phyloP scores from a whole-genome alignment of 2,888 invertebrate genomes.

The Lochmaea crataegi region DNA sequence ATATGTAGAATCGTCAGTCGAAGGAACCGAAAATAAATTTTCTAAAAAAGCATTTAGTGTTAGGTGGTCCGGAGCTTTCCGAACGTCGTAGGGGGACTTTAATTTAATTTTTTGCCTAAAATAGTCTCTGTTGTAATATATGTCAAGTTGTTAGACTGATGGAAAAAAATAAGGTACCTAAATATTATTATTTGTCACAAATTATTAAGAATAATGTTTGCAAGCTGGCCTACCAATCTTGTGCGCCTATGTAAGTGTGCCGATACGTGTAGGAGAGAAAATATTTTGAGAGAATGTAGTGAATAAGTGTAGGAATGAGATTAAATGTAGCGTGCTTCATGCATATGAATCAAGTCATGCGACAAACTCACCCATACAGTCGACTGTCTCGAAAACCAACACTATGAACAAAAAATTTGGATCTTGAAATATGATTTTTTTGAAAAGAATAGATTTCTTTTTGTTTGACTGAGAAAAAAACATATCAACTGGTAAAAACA shows the following conservation, averaged over 20 bases:
- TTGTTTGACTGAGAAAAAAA: too few relatives aligned
- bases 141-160: too few relatives aligned
- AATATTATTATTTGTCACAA: background rate
- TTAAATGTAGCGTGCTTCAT: slow-evolving; percentile 46
- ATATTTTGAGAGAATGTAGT: slow-evolving; percentile 18
- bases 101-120: too few relatives aligned
- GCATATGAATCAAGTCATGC: slow-evolving; percentile 38
- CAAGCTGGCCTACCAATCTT: slow-evolving; percentile 1
- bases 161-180: background rate
- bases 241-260: slow-evolving; percentile 28
- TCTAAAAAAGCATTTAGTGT: too few relatives aligned
- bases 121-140: too few relatives aligned
- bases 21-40: too few relatives aligned
- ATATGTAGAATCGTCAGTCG: too few relatives aligned
- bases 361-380: slow-evolving; percentile 80
- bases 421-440: too few relatives aligned
- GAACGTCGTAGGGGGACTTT: too few relatives aligned
- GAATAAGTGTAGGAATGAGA: slow-evolving; percentile 52
- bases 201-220: background rate
- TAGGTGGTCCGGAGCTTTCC: too few relatives aligned
- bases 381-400: slow-evolving; percentile 92
- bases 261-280: slow-evolving; percentile 27
- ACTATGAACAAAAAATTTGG: slow-evolving; percentile 66
- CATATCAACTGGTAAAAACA: too few relatives aligned
- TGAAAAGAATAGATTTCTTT: too few relatives aligned